Evolutionary conservation across 2,888 invertebrate species (phyloP).

Genomic region (Eupithecia subumbrata): DNA sequence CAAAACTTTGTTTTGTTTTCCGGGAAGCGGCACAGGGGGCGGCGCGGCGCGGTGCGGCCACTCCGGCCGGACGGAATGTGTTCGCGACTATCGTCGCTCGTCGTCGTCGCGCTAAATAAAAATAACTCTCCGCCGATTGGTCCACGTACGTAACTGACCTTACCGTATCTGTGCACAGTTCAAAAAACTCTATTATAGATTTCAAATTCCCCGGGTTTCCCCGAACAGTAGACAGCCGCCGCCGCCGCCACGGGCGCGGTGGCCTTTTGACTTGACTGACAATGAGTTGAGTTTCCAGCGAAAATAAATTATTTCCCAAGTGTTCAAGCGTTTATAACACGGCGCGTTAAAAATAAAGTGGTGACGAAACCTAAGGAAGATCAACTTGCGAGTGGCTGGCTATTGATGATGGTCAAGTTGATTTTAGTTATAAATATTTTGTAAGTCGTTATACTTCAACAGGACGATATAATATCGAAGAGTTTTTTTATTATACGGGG

Average conservation of each 20-base stretch:
- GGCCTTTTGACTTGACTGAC: background rate
- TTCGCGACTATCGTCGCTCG: no score
- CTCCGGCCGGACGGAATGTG: no score
- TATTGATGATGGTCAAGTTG: no score
- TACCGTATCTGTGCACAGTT: background rate
- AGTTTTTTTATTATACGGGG: no score
- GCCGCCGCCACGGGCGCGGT: background rate
- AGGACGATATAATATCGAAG: no score
- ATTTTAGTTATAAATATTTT: no score
- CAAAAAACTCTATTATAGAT: background rate
- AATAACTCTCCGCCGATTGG: background rate
- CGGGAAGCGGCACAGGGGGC: background rate
- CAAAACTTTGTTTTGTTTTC: background rate
- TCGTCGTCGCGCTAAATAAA: background rate
- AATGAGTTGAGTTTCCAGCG: background rate
- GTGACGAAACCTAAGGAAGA: no score
- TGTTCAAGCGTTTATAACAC: background rate
- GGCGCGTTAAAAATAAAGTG: no score
- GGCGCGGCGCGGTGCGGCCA: no score
- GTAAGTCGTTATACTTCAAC: no score
- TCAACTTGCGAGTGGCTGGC: no score
- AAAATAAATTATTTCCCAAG: background rate
- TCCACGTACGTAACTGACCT: background rate
- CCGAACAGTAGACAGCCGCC: background rate
- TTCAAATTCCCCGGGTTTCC: background rate